A percentile compares a stretch with the other conserved stretches of the same genome.
phyloP scores from a whole-genome alignment of 2,797 vertebrate species.

The Dermochelys coriacea region DNA sequence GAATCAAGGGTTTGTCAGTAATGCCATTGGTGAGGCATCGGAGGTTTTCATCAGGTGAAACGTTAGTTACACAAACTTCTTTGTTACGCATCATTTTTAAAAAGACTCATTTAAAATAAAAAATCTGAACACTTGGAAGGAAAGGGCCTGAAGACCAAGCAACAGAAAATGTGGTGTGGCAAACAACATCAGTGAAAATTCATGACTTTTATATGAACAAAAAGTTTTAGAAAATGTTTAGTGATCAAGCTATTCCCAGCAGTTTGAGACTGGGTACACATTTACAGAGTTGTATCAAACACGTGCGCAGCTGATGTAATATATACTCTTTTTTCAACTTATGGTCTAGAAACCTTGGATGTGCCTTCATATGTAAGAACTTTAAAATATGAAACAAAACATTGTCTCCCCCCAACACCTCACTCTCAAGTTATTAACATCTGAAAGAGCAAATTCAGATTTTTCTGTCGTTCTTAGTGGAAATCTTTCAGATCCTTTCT shows the following conservation, averaged over 20 bases:
- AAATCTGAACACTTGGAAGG: neutral
- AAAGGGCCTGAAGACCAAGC: neutral
- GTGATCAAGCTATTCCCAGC: neutral
- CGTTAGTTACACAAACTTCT: neutral
- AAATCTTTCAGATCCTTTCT: conserved; percentile 18
- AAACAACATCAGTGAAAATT: neutral
- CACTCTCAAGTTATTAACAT: neutral
- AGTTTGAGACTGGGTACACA: neutral
- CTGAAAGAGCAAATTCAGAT: neutral
- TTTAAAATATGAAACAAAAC: neutral
- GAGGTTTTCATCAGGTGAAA: neutral
- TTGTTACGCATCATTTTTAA: neutral
- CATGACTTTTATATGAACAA: neutral
- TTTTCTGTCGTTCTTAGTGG: neutral
- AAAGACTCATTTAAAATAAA: neutral
- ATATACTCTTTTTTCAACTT: neutral
- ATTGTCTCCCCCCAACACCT: neutral
- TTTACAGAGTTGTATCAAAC: neutral
- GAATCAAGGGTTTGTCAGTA: neutral
- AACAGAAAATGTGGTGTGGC: neutral
- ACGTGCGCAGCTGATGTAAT: neutral
- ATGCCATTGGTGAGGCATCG: neutral
- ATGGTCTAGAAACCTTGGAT: neutral
- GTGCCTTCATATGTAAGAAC: neutral
- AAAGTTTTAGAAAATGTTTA: neutral